Percentiles rank a stretch among this genome's conserved stretches.
These are phyloP conservation scores for Goniozus legneri DNA, from an alignment of 1,140 invertebrate species.

Conservation along the genomic window DNA sequence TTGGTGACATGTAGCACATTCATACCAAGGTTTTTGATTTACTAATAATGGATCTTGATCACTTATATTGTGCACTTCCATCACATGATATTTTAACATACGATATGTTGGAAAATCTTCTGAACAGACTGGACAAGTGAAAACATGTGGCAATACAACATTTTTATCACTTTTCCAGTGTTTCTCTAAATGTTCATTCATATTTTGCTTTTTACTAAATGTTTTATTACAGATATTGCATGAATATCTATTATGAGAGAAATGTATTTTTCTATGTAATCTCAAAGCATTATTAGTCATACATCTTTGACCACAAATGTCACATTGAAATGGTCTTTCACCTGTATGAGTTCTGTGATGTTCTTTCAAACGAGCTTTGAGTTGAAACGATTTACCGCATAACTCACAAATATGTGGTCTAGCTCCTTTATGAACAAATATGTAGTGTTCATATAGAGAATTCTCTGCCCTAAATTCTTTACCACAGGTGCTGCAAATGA, in stretches of 20 bases:
- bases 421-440: slow-evolving; percentile 30
- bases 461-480: slow-evolving; percentile 31
- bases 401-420: slow-evolving; percentile 30
- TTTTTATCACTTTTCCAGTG: slow-evolving; percentile 32
- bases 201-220: slow-evolving; percentile 29
- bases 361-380: slow-evolving; percentile 28
- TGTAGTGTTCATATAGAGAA: slow-evolving; percentile 29
- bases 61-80: slow-evolving; percentile 20
- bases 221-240: slow-evolving; percentile 28
- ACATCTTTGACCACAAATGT: slow-evolving; percentile 22
- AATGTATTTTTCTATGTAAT: slow-evolving; percentile 26
- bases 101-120: slow-evolving; percentile 25
- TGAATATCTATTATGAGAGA: slow-evolving; percentile 17
- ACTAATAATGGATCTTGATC: slow-evolving; percentile 24
- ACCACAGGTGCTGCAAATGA: slow-evolving; percentile 29
- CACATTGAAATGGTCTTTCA: slow-evolving; percentile 27
- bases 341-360: slow-evolving; percentile 28
- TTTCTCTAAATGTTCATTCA: slow-evolving; percentile 32
- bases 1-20: slow-evolving; percentile 26
- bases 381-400: slow-evolving; percentile 31
- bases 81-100: slow-evolving; percentile 27
- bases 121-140: slow-evolving; percentile 22
- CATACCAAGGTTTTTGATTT: slow-evolving; percentile 23
- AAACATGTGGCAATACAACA: slow-evolving; percentile 17
- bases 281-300: slow-evolving; percentile 26